phyloP scores from a whole-genome alignment of 2,113 vertebrate species.

The Proterorhinus semilunaris region DNA sequence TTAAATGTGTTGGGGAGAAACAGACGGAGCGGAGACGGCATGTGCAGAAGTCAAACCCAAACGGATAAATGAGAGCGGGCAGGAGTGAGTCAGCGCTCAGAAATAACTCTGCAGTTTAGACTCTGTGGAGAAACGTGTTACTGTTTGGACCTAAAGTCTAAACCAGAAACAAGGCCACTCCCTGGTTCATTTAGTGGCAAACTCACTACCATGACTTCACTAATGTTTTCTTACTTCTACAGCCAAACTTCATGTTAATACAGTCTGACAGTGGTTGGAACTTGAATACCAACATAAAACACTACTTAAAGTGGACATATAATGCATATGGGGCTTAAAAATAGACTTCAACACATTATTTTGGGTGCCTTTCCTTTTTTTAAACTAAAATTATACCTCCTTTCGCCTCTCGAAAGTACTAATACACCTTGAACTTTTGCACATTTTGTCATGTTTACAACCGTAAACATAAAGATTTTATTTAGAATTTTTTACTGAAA shows the following conservation, averaged over 20 bases:
- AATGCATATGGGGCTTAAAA: no score
- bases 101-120: neutral
- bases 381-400: no score
- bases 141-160: slow-evolving; percentile 1
- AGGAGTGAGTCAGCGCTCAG: slow-evolving; percentile 5
- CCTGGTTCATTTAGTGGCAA: neutral
- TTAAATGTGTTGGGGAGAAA: neutral
- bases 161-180: neutral
- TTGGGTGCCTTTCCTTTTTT: no score
- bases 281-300: neutral
- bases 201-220: neutral
- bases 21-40: neutral
- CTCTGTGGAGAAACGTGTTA: slow-evolving; percentile 1
- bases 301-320: neutral
- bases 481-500: no score
- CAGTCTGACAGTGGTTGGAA: neutral
- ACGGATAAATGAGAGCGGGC: slow-evolving; percentile 20
- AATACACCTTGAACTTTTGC: no score
- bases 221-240: slow-evolving; percentile 1
- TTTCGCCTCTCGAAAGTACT: no score
- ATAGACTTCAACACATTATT: no score
- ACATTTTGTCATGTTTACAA: no score
- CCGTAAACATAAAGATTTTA: no score
- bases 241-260: neutral
- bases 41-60: slow-evolving; percentile 1